Conservation (phyloP, 2,113 vertebrate genomes). For the Piprites chloris region DNA sequence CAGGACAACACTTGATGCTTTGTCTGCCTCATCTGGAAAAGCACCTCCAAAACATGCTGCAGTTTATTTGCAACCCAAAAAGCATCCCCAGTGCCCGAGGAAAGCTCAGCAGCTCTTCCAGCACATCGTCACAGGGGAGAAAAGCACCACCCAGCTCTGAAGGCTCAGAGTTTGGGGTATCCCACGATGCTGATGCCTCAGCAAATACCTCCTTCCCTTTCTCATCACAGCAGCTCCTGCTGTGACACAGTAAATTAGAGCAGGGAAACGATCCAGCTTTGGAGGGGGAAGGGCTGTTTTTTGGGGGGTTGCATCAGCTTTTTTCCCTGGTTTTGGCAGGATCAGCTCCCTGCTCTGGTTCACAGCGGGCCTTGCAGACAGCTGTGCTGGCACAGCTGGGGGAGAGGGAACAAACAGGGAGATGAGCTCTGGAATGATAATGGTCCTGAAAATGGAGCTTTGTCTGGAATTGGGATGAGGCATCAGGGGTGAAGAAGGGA, state of each 20-base stretch:
- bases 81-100: fast-evolving
- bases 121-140: fast-evolving
- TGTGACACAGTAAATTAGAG: background rate
- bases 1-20: background rate
- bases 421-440: background rate
- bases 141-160: background rate
- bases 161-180: background rate
- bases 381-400: background rate
- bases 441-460: background rate
- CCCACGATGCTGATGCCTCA: fast-evolving
- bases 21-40: background rate
- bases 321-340: background rate
- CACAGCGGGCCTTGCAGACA: background rate
- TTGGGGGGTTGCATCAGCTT: background rate
- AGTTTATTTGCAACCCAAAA: background rate
- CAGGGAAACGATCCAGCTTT: background rate
- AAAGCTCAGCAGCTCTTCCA: background rate
- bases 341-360: background rate
- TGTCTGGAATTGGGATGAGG: background rate
- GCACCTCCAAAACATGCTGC: background rate
- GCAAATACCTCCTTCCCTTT: background rate
- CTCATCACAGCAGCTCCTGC: background rate
- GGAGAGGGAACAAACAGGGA: background rate
- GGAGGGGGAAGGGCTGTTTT: background rate
- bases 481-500: background rate